A percentile compares a stretch with the other conserved stretches of the same genome.
These are phyloP conservation scores for Colletes collaris DNA, from an alignment of 2,888 invertebrate genomes.

Conservation along the genomic window DNA sequence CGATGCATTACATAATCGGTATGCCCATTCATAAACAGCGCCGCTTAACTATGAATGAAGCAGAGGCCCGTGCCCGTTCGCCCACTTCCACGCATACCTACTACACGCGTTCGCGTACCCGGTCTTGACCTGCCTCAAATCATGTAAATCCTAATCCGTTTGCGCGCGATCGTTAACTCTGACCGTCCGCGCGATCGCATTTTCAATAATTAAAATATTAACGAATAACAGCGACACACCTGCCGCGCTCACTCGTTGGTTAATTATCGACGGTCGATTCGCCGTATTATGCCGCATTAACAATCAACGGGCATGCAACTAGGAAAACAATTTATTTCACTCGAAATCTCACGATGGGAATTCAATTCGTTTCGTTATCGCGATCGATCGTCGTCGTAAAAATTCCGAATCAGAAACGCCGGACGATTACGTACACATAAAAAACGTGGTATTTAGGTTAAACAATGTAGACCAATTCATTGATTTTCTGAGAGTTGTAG, in stretches of 20 bases:
- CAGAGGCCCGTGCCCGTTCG: constrained; percentile 66
- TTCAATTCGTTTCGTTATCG: constrained; percentile 27
- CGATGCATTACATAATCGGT: constrained; percentile 68
- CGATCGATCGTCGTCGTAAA: not conserved
- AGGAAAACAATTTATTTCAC: constrained; percentile 56
- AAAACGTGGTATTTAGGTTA: too few relatives aligned
- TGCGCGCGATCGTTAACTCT: constrained; percentile 22
- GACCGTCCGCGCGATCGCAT: constrained; percentile 5
- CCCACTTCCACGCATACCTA: constrained; percentile 57
- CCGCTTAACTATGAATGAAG: constrained; percentile 72
- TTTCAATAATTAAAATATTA: constrained; percentile 70
- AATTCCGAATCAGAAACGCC: not conserved
- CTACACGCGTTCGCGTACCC: constrained; percentile 30
- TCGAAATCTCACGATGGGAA: constrained; percentile 44
- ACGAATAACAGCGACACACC: constrained; percentile 60
- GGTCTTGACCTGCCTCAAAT: constrained; percentile 74
- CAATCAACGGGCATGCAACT: constrained; percentile 59
- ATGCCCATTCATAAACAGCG: constrained; percentile 68
- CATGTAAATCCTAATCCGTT: constrained; percentile 66
- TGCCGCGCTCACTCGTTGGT: constrained; percentile 54
- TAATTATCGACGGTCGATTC: constrained; percentile 67
- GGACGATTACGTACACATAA: too few relatives aligned
- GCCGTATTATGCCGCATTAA: constrained; percentile 66
- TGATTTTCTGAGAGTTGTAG: too few relatives aligned
- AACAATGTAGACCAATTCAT: too few relatives aligned